Evolutionary conservation across 2,888 invertebrate genomes (phyloP).

Genomic region (Thelaira solivaga): DNA sequence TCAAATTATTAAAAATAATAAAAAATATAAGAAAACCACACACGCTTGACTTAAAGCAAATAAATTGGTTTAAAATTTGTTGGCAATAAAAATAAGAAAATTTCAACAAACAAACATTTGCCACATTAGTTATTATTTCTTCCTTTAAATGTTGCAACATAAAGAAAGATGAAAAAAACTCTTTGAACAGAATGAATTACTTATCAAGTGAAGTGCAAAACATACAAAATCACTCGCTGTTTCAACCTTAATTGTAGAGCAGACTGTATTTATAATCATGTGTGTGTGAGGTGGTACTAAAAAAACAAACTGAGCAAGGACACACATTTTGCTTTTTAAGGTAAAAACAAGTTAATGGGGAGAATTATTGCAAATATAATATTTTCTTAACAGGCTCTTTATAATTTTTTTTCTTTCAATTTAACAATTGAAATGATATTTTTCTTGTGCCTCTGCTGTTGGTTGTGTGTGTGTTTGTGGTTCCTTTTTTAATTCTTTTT

Average conservation of each 20-base stretch:
- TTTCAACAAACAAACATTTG: slow-evolving; percentile 28
- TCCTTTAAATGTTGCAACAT: background rate
- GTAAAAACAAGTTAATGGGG: background rate
- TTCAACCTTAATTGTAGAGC: slow-evolving; percentile 27
- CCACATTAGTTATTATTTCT: slow-evolving; percentile 3
- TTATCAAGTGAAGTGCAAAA: slow-evolving; percentile 54
- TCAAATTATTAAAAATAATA: background rate
- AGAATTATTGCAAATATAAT: background rate
- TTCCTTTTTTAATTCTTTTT: too few relatives aligned
- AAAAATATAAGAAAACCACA: background rate
- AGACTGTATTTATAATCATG: too few relatives aligned
- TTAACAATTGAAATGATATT: slow-evolving; percentile 49
- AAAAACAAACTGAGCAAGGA: background rate
- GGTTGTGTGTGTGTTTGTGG: background rate
- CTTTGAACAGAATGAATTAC: too few relatives aligned
- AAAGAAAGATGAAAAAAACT: too few relatives aligned
- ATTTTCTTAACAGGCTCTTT: slow-evolving; percentile 36
- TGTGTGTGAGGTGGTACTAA: too few relatives aligned
- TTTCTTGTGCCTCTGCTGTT: slow-evolving; percentile 11
- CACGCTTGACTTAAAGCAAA: too few relatives aligned
- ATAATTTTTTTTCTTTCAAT: background rate
- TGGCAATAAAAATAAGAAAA: slow-evolving; percentile 66
- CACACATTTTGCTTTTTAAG: too few relatives aligned
- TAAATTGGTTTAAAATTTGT: slow-evolving; percentile 73
- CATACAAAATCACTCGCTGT: slow-evolving; percentile 24